phyloP scores from a whole-genome alignment of 2,797 vertebrate species.

The Scarus forsteni region DNA sequence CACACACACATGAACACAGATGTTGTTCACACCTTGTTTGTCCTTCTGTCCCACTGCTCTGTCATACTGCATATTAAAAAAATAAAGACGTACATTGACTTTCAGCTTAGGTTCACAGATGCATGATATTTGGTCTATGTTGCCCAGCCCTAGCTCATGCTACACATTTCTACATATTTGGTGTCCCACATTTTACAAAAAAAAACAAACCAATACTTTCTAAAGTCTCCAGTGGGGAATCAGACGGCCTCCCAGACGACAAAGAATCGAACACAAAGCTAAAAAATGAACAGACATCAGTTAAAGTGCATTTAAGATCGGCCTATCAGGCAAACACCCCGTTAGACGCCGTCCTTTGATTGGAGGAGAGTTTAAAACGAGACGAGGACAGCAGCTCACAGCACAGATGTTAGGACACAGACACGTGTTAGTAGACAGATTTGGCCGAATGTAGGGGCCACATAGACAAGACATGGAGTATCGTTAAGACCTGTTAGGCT shows the following conservation, averaged over 20 bases:
- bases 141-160: too few relatives aligned
- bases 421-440: conserved; percentile 37
- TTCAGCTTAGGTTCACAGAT: too few relatives aligned
- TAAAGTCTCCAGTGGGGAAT: background rate
- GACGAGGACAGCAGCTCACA: conserved; percentile 40
- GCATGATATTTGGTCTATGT: too few relatives aligned
- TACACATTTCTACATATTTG: too few relatives aligned
- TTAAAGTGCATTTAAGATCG: conserved; percentile 58
- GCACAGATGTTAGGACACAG: conserved; percentile 34
- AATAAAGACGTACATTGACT: too few relatives aligned
- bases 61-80: too few relatives aligned
- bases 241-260: conserved; percentile 6
- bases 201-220: background rate
- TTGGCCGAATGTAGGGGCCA: conserved; percentile 50
- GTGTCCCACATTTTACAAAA: background rate
- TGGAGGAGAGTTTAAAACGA: background rate
- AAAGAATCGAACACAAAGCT: conserved; percentile 2
- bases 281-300: conserved; percentile 20
- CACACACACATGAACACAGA: too few relatives aligned
- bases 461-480: conserved; percentile 47
- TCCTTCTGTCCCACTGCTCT: too few relatives aligned
- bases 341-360: conserved; percentile 21
- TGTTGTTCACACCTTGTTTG: too few relatives aligned
- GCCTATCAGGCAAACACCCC: conserved; percentile 14
- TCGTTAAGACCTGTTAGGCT: conserved; percentile 15